These are phyloP conservation scores for Hipparchia semele DNA, from an alignment of 2,888 invertebrate genomes.

Conservation along the genomic window DNA sequence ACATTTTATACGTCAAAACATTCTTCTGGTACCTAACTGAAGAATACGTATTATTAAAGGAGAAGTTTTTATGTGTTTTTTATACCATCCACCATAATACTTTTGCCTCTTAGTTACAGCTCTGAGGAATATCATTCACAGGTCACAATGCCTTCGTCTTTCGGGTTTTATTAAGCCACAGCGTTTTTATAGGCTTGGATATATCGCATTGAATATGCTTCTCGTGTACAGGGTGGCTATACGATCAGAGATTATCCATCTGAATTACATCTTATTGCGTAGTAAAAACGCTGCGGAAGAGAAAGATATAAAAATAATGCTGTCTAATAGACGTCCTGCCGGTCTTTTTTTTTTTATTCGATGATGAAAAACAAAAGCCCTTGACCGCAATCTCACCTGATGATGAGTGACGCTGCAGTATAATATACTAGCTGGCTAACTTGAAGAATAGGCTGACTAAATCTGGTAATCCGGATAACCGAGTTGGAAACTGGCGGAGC, in stretches of 20 bases:
- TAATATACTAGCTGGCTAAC: no score
- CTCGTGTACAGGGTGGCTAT: slow-evolving; percentile 57
- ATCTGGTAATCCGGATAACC: no score
- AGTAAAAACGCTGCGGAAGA: slow-evolving; percentile 58
- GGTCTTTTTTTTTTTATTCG: no score
- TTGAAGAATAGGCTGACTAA: no score
- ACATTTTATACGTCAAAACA: not conserved
- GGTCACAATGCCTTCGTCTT: slow-evolving; percentile 19
- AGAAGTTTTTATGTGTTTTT: slow-evolving; percentile 14
- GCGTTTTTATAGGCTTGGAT: slow-evolving; percentile 12
- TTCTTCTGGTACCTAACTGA: not conserved
- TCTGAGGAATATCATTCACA: slow-evolving; percentile 13
- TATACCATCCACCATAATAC: slow-evolving; percentile 10
- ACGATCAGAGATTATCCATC: slow-evolving; percentile 66
- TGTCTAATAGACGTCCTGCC: no score
- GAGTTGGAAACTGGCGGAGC: no score
- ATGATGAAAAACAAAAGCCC: no score
- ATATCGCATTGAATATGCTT: slow-evolving; percentile 59
- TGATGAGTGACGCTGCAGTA: no score
- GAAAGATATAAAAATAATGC: slow-evolving; percentile 10
- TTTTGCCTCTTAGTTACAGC: slow-evolving; percentile 11
- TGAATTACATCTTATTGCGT: slow-evolving; percentile 66
- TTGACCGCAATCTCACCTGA: no score
- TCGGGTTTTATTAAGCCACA: slow-evolving; percentile 15
- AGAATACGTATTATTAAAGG: slow-evolving; percentile 4